A percentile compares a stretch with the other conserved stretches of the same genome.
phyloP scores from a whole-genome alignment of 2,113 vertebrate genomes.

The Protomyctophum bolini region DNA sequence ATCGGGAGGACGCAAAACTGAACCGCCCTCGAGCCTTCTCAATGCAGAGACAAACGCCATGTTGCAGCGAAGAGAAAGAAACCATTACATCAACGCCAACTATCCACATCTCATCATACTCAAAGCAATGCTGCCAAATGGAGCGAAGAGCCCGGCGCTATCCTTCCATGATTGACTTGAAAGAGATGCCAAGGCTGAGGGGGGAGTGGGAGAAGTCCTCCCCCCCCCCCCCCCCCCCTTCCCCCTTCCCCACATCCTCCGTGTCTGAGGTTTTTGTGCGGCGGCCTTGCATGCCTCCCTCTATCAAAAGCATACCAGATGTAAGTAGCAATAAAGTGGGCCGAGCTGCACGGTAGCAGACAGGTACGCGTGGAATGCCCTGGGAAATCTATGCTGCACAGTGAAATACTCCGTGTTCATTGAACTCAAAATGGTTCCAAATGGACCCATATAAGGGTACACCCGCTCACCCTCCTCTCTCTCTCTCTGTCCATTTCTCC shows the following conservation, averaged over 20 bases:
- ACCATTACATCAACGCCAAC: slow-evolving; percentile 13
- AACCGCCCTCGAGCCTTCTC: not conserved
- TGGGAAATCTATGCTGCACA: slow-evolving; percentile 14
- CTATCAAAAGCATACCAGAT: slow-evolving; percentile 20
- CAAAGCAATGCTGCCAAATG: slow-evolving; percentile 7
- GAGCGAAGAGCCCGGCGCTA: not conserved
- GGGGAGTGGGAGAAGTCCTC: not conserved
- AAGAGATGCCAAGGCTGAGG: not conserved
- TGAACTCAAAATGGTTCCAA: slow-evolving; percentile 9
- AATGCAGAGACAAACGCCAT: slow-evolving; percentile 5
- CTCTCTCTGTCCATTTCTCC: not conserved
- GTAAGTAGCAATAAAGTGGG: slow-evolving; percentile 8
- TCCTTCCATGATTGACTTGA: slow-evolving; percentile 23
- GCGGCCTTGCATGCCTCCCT: slow-evolving; percentile 7
- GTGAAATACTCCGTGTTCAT: slow-evolving; percentile 8
- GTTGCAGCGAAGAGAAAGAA: not conserved
- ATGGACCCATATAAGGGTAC: too few species aligned
- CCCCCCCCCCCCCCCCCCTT: not conserved
- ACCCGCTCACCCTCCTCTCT: not conserved
- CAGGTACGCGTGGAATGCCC: slow-evolving; percentile 39
- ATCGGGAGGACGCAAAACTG: slow-evolving; percentile 6
- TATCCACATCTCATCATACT: slow-evolving; percentile 11
- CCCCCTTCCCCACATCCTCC: not conserved
- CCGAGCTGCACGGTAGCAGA: slow-evolving; percentile 14
- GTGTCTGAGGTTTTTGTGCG: not conserved